Evolutionary conservation across 2,113 vertebrate species (phyloP).

Genomic region (Crypturellus undulatus): DNA sequence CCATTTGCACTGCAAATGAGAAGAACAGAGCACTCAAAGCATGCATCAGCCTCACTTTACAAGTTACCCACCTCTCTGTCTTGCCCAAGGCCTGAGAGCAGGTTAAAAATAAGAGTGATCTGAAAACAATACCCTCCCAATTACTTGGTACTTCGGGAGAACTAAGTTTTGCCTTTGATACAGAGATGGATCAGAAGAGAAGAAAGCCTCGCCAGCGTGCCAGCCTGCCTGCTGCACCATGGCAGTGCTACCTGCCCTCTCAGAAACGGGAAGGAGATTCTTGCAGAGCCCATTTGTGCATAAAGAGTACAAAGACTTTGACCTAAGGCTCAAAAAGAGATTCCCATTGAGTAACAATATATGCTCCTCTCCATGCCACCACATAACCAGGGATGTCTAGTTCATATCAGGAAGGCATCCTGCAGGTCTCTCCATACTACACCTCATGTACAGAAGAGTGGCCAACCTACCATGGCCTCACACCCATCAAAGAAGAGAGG

Average conservation of each 20-base stretch:
- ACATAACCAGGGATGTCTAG: not conserved
- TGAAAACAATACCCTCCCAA: not conserved
- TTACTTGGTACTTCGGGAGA: not conserved
- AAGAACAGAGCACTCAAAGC: not conserved
- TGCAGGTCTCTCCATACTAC: not conserved
- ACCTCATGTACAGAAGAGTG: not conserved
- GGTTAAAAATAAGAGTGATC: not conserved
- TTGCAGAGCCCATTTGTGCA: not conserved
- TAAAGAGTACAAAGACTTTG: not conserved
- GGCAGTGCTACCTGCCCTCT: not conserved
- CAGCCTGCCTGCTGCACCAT: not conserved
- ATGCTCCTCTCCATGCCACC: not conserved
- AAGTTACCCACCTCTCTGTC: not conserved
- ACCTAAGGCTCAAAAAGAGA: not conserved
- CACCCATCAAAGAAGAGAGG: not conserved
- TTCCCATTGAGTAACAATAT: not conserved
- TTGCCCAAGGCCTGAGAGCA: not conserved
- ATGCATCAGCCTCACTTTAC: not conserved
- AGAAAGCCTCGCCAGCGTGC: not conserved
- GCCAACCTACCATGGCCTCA: not conserved
- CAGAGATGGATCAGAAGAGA: not conserved
- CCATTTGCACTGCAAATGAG: not conserved
- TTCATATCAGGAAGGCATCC: not conserved
- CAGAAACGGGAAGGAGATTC: not conserved
- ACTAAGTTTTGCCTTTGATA: not conserved